These are phyloP conservation scores for Nylanderia fulva DNA, from an alignment of 1,140 invertebrate species.

Conservation along the genomic window DNA sequence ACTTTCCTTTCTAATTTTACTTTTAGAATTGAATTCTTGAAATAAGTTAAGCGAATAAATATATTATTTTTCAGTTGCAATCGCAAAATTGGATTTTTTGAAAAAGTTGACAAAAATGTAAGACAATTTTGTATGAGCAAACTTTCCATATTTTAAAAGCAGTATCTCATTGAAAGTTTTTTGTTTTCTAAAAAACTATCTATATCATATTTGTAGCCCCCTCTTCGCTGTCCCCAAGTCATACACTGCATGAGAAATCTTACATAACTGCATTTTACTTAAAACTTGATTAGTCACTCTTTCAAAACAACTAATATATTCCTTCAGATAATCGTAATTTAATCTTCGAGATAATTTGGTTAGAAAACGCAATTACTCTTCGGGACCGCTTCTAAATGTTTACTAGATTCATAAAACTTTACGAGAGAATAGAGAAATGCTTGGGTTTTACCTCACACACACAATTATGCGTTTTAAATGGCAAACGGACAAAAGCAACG, in stretches of 20 bases:
- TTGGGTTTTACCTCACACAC: too few relatives aligned
- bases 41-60: not conserved
- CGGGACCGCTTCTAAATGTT: not conserved
- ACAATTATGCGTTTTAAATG: constrained; percentile 8
- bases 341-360: not conserved
- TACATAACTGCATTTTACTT: not conserved
- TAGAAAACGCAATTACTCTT: not conserved
- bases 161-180: not conserved
- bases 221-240: not conserved
- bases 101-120: not conserved
- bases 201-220: not conserved
- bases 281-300: not conserved
- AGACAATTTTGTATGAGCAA: not conserved
- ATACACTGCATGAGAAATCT: not conserved
- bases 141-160: not conserved
- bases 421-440: not conserved
- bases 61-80: not conserved
- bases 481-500: constrained; percentile 18
- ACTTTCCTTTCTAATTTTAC: not conserved
- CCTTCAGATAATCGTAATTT: constrained; percentile 12
- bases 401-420: constrained; percentile 1
- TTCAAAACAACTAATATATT: not conserved
- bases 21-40: not conserved
- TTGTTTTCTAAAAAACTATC: not conserved
- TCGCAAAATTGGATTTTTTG: not conserved